Evolutionary conservation across 2,113 vertebrate species (phyloP).

Genomic region (Origma solitaria): DNA sequence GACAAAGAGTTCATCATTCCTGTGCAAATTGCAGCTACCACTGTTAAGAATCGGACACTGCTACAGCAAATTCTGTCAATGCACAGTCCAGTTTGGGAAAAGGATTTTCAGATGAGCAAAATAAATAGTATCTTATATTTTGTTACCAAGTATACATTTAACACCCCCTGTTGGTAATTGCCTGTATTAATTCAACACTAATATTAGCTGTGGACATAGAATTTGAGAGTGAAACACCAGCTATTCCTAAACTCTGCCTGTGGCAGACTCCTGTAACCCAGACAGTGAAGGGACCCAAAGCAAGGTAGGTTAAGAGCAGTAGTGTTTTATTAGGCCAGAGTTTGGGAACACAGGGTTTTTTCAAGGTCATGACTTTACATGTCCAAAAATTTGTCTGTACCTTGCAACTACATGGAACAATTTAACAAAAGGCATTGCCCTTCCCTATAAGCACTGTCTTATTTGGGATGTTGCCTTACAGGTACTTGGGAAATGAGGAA

Average conservation of each 20-base stretch:
- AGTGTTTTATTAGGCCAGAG: neutral
- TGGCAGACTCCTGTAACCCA: neutral
- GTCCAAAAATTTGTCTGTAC: neutral
- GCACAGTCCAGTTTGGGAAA: neutral
- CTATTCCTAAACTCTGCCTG: neutral
- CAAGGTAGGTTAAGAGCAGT: neutral
- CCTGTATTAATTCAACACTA: neutral
- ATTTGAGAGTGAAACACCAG: neutral
- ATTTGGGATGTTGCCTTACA: neutral
- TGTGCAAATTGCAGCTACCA: constrained; percentile 51
- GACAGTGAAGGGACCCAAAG: neutral
- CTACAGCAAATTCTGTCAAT: neutral
- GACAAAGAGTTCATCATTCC: constrained; percentile 72
- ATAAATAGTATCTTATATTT: neutral
- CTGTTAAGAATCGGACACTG: neutral
- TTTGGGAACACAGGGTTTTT: neutral
- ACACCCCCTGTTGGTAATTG: neutral
- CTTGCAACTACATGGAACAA: fast-evolving
- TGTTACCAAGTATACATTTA: neutral
- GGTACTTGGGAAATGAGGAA: neutral
- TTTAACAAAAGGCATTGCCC: neutral
- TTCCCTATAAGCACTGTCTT: neutral
- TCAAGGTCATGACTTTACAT: neutral
- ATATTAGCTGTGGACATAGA: neutral
- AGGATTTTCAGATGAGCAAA: constrained; percentile 1